Percentiles rank a stretch among this genome's conserved stretches.
Conservation (phyloP, 2,797 vertebrate species). For the Mycteria americana region DNA sequence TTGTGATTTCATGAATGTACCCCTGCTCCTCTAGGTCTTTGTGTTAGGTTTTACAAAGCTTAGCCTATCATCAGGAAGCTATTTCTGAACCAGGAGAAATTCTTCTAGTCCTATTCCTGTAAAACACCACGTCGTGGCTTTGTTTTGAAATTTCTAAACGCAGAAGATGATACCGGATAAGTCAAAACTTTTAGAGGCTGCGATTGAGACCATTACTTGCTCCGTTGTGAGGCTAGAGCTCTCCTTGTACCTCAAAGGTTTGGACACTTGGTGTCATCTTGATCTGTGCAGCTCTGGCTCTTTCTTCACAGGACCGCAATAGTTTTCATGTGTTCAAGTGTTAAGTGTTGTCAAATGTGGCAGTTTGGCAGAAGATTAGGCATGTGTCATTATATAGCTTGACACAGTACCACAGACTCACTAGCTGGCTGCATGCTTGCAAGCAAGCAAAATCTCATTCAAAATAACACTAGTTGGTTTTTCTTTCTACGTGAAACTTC, state of each 20-base stretch:
- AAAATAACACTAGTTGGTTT: fast-evolving
- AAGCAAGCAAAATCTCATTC: background rate
- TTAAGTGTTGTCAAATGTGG: background rate
- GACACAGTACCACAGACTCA: background rate
- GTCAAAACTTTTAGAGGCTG: background rate
- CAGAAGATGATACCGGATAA: background rate
- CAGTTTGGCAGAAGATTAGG: background rate
- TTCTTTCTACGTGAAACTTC: background rate
- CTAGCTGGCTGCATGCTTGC: background rate
- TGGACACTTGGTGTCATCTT: background rate
- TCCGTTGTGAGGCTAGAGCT: background rate
- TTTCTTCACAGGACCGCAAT: background rate
- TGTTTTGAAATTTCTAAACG: background rate
- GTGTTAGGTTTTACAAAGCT: background rate
- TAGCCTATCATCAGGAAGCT: background rate
- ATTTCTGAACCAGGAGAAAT: background rate
- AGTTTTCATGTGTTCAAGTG: background rate
- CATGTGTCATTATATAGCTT: background rate
- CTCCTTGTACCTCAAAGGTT: background rate
- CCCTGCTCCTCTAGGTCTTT: background rate
- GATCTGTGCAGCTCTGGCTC: background rate
- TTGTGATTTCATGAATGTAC: background rate
- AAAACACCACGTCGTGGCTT: fast-evolving
- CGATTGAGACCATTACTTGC: background rate
- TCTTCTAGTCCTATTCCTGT: background rate